A percentile compares a stretch with the other conserved stretches of the same genome.
These are phyloP conservation scores for Tinamus major DNA, from an alignment of 2,797 vertebrate species.

Conservation along the genomic window DNA sequence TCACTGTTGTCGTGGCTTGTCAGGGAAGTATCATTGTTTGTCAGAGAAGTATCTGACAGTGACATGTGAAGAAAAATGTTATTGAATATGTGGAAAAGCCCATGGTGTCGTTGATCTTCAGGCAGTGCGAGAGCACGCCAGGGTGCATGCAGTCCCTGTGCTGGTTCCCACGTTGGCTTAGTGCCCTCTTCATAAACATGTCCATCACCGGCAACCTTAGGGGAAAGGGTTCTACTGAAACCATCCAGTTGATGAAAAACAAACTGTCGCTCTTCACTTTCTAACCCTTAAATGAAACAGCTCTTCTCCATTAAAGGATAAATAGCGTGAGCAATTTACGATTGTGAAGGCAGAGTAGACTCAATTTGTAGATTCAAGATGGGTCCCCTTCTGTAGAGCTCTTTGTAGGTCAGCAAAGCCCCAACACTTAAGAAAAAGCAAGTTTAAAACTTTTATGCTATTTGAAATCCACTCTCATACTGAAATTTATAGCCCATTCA, in stretches of 20 bases:
- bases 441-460: background rate
- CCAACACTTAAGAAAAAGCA: background rate
- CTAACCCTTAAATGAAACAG: background rate
- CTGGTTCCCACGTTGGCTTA: background rate
- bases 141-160: background rate
- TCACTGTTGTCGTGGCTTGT: background rate
- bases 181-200: background rate
- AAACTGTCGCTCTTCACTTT: conserved; percentile 4
- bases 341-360: background rate
- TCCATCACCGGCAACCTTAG: conserved; percentile 19
- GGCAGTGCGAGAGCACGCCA: accelerated
- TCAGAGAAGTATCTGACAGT: accelerated
- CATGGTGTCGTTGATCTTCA: background rate
- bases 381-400: background rate
- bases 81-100: background rate
- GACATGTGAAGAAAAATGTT: background rate
- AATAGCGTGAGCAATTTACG: background rate
- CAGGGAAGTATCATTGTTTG: no score
- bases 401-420: background rate
- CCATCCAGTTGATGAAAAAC: background rate
- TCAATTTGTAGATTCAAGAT: background rate
- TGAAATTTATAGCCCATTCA: background rate
- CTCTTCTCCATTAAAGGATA: background rate
- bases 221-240: background rate
- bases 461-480: background rate